Evolutionary conservation across 2,888 invertebrate genomes (phyloP), one percentile per base, ranked within the genome.

Genomic region (Drosophila fungiperda): DNA sequence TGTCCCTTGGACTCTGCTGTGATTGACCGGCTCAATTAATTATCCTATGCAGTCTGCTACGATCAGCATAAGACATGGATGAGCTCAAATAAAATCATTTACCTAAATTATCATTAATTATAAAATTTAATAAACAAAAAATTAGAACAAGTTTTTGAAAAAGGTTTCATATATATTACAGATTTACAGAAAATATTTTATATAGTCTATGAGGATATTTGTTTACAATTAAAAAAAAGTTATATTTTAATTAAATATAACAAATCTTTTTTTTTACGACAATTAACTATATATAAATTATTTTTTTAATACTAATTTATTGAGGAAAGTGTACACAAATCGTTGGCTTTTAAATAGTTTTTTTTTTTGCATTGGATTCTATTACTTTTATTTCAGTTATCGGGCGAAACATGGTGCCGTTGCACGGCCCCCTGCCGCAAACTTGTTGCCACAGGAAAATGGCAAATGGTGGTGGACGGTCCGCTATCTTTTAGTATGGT

Each of bases 381-480:
- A 89, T 85, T 89, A 83, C 81, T 83, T 89, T 86, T 89, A 84
- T 84, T 83, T 80, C 83, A 84, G 83, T 84, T 85, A 87, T 85
- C 87, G 79, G 68, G 74, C 72, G 29, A 66, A 83, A 88, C 83
- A 83, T 88, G 89, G 83, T 80, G 89, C 86, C 76, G 86, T 76
- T 82, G 81, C 75, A 70, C 55, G 71, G 55, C 68, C 83, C 76
- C 78, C 78, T 65, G 64, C 75, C 75, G 76, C 82, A 70, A 76
- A 76, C 71, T 80, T 80, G 79, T 71, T 80, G 82, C 76, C 73
- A 67, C 61, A 65, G 71, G 67, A 68, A 74, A 59, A 73, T 53
- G 57, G 58, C 65, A 62, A 62, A 68, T 77, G 68, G 75, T 77
- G 65, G 75, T 74, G 59, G 68, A 59, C 42, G 75, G 77, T 63